Base-by-base conservation (phyloP, 2,113 vertebrate species). In the Tragelaphus strepsiceros region DNA sequence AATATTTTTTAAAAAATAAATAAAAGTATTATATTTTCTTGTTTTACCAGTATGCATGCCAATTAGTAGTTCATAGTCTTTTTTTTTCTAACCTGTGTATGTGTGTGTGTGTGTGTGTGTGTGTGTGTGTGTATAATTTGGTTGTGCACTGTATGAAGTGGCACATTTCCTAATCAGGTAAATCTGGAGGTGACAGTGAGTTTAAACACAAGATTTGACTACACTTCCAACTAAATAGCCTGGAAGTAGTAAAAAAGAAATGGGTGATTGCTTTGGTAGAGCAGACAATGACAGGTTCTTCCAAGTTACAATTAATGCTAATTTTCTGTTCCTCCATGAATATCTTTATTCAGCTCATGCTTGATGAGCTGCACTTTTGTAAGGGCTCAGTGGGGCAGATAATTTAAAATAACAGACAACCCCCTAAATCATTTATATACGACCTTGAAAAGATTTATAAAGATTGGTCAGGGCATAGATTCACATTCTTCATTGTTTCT, bases 361-460 rank as follows among this genome's bases (percentile, higher is more conserved):
- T 74, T 82, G 28, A 93, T 90, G 30, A 90, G 85, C 32, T 83
- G 17, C 43, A 90, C 84, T 96, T 77, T 82, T 61, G 84, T 90
- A 93, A 94, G 64, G 71, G 19, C 74, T 93, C 56, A 90, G n/a
- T 90, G 71, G 39, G 87, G 49, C 61, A 95, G 51, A 90, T 96
- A 85, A 95, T 97, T 97, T 95, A 83, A 96, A 92, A 96, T 91
- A 95, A 85, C 39, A 92, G 49, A 85, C 26, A 96, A 19, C 26
- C 7, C 28, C 56, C 43, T 78, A 94, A 92, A 61, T 92, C 35
- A 90, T 92, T 94, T 91, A 83, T 71, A 56, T 30, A 19, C 58
- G 53, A 82, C 88, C 77, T 97, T 96, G 77, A 2, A 86, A 96
- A 84, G 49, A 64, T 62, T 92, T 61, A 71, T 85, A 84, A 93